Evolutionary conservation across 2,888 invertebrate genomes (phyloP).

Genomic region (Neuroscelio doddi): DNA sequence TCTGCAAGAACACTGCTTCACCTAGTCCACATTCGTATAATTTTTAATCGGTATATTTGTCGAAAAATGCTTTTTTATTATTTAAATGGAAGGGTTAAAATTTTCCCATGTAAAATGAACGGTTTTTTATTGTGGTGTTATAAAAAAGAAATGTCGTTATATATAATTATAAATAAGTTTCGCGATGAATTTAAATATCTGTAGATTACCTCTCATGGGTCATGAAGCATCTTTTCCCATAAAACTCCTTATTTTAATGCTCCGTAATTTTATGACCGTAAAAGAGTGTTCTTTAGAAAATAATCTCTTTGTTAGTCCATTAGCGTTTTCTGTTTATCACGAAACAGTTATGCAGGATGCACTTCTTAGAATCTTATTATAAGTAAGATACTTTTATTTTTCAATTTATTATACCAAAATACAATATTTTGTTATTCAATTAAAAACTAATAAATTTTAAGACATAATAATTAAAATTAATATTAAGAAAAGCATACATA

Average conservation of each 20-base stretch:
- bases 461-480: too few species aligned
- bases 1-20: not conserved
- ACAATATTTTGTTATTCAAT: too few species aligned
- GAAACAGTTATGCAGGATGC: constrained; percentile 14
- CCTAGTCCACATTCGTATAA: not conserved
- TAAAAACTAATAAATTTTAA: too few species aligned
- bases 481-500: too few species aligned
- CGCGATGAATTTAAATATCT: constrained; percentile 26
- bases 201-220: constrained; percentile 5
- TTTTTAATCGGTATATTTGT: too few species aligned
- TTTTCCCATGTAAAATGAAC: constrained; percentile 2
- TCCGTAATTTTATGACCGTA: constrained; percentile 22
- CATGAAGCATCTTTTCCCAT: constrained; percentile 21
- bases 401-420: too few species aligned
- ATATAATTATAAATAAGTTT: constrained; percentile 24
- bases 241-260: constrained; percentile 25
- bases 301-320: constrained; percentile 28
- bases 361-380: constrained; percentile 7
- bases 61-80: too few species aligned
- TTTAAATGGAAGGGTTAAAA: too few species aligned
- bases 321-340: constrained; percentile 17
- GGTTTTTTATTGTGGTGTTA: not conserved
- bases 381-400: too few species aligned
- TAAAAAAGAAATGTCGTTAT: constrained; percentile 14
- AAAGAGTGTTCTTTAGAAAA: constrained; percentile 19